Evolutionary conservation across 2,113 vertebrate species (phyloP).

Genomic region (Barnardius zonarius): DNA sequence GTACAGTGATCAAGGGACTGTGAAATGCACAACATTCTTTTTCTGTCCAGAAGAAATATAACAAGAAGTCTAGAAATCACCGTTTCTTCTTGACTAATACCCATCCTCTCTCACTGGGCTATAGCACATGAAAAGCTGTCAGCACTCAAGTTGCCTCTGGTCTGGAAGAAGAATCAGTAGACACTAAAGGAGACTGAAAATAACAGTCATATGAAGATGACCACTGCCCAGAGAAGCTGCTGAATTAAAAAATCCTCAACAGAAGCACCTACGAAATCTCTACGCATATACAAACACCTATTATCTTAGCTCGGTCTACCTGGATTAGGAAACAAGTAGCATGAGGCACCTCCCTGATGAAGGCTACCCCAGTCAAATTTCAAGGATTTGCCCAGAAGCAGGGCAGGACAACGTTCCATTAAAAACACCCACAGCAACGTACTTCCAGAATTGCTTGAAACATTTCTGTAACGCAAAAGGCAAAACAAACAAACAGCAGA

Average conservation of each 20-base stretch:
- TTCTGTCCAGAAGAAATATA: neutral
- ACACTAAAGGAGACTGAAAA: neutral
- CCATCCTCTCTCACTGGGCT: neutral
- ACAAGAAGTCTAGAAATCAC: neutral
- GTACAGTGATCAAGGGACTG: neutral
- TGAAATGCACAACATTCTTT: neutral
- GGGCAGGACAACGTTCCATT: neutral
- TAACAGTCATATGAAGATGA: neutral
- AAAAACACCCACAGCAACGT: neutral
- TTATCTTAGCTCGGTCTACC: neutral
- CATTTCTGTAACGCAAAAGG: neutral
- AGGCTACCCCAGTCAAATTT: neutral
- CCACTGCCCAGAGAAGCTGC: neutral
- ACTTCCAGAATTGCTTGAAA: neutral
- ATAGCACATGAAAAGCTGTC: neutral
- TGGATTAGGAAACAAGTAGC: neutral
- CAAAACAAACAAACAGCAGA: neutral
- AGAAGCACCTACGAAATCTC: neutral
- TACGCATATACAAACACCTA: neutral
- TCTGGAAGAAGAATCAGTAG: neutral
- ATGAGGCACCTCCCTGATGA: neutral
- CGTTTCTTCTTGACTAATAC: neutral
- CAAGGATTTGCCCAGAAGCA: neutral
- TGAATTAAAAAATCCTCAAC: neutral
- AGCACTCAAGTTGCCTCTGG: neutral